phyloP scores from a whole-genome alignment of 2,797 vertebrate species.

The Cottoperca gobio region DNA sequence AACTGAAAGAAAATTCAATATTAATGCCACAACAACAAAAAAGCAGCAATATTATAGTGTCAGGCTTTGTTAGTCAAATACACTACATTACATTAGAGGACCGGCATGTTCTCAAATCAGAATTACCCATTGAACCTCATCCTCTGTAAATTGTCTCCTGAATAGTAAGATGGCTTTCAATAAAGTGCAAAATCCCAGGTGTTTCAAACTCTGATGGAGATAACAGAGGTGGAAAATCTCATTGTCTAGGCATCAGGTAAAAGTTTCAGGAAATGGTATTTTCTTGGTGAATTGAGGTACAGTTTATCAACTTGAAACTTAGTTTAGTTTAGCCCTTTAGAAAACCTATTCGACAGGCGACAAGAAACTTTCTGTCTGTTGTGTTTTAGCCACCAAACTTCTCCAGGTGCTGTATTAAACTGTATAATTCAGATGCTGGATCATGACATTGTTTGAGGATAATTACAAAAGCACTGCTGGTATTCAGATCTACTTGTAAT shows the following conservation, averaged over 20 bases:
- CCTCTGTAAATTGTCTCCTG: slow-evolving; percentile 34
- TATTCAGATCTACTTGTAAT: background rate
- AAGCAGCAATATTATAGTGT: background rate
- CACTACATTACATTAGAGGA: slow-evolving; percentile 32
- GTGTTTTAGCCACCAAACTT: background rate
- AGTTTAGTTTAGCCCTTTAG: background rate
- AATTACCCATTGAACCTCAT: slow-evolving; percentile 43
- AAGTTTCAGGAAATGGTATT: slow-evolving; percentile 11
- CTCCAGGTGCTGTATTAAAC: background rate
- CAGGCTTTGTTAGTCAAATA: slow-evolving; percentile 16
- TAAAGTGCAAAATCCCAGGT: slow-evolving; percentile 39
- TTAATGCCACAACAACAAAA: background rate
- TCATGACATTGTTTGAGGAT: slow-evolving; percentile 2
- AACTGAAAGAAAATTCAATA: background rate
- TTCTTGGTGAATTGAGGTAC: slow-evolving; percentile 7
- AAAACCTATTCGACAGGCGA: background rate
- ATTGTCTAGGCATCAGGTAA: background rate
- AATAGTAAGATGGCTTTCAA: slow-evolving; percentile 36
- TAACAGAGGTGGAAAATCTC: slow-evolving; percentile 5
- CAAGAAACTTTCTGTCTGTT: background rate
- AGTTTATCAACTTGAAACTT: background rate
- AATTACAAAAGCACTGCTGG: background rate
- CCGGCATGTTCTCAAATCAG: slow-evolving; percentile 43
- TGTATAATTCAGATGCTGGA: background rate
- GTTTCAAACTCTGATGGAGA: slow-evolving; percentile 30